Evolutionary conservation across 53 echinoderm and acorn worm genomes (phyloP), one percentile per base, ranked within the genome.

Genomic region (Holothuria leucospilota): DNA sequence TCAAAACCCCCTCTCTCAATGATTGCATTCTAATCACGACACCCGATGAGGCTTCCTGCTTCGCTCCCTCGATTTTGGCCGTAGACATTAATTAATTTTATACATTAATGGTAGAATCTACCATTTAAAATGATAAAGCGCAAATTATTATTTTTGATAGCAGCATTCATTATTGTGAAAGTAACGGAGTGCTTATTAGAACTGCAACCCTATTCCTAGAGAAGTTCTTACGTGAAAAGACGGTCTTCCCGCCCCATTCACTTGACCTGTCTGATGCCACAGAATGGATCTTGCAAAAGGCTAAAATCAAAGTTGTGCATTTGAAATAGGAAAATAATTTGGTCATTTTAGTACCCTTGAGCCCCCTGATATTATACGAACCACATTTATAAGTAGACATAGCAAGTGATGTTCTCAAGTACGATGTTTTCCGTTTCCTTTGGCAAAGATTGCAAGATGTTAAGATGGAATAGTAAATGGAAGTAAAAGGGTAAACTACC

Each of bases 1-100:
- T 87, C 78, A 29, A 78, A 87, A 53, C 78, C 42, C 42, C 42
- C 39, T 71, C 89, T 59, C 83, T 84, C 51, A 84, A 60, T 70
- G 71, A 74, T 20, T 9, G 74, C 41, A 51, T 39, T 46, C 42
- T 6, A 42, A 10, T 89, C 72, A 60, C 63, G 63, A 61, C 60
- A 70, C 23, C 84, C 62, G 29, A 89, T 56, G 30, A 71, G 18
- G 72, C 72, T 75, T 62, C 70, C 84, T 41, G 84, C 65, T 62
- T 69, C 59, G 27, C 63, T 69, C 59, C 84, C 78, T 1, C 26
- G 42, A 59, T 87, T 87, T 11, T 78, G 87, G 49, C 78, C 87
- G 78, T 87, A n/a, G n/a, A n/a, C n/a, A 87, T 42, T 42, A 9
- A 42, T 42, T 42, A 42, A 42, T 42, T 42, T 9, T 42, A 42